A percentile compares a stretch with the other conserved stretches of the same genome.
These are phyloP conservation scores for Philonicus albiceps DNA, from an alignment of 2,888 invertebrate genomes.

Conservation along the genomic window DNA sequence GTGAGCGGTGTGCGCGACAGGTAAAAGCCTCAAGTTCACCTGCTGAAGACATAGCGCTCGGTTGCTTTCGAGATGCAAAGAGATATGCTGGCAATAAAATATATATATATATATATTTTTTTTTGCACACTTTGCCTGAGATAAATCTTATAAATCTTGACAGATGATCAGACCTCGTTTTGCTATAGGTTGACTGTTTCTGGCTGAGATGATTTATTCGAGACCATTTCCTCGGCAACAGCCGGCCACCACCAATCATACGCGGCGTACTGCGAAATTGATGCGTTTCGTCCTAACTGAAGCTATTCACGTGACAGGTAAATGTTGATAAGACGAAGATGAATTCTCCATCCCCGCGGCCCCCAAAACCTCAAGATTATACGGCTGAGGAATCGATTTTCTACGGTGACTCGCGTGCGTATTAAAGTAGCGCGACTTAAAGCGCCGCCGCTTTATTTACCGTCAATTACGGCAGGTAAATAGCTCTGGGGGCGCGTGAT, in stretches of 20 bases:
- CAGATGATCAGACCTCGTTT: neutral
- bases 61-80: conserved; percentile 19
- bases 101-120: no score
- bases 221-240: conserved; percentile 21
- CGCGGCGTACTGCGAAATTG: neutral
- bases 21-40: conserved; percentile 12
- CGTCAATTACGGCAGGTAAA: conserved; percentile 28
- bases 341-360: neutral
- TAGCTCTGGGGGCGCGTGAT: conserved; percentile 27
- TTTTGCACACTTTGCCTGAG: conserved; percentile 1
- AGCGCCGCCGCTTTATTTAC: conserved; percentile 28
- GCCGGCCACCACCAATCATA: conserved; percentile 14
- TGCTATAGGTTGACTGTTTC: conserved; percentile 1
- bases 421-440: conserved; percentile 26
- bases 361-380: neutral
- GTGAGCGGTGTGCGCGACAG: neutral
- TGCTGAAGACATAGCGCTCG: neutral
- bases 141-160: conserved; percentile 38
- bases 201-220: conserved; percentile 29
- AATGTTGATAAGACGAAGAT: conserved; percentile 2
- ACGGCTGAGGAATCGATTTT: conserved; percentile 3
- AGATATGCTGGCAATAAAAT: conserved; percentile 22
- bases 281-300: neutral
- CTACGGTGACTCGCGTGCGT: conserved; percentile 10
- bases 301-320: neutral